Base-by-base conservation (phyloP, 2,113 vertebrate species). In the Nesoenas mayeri region DNA sequence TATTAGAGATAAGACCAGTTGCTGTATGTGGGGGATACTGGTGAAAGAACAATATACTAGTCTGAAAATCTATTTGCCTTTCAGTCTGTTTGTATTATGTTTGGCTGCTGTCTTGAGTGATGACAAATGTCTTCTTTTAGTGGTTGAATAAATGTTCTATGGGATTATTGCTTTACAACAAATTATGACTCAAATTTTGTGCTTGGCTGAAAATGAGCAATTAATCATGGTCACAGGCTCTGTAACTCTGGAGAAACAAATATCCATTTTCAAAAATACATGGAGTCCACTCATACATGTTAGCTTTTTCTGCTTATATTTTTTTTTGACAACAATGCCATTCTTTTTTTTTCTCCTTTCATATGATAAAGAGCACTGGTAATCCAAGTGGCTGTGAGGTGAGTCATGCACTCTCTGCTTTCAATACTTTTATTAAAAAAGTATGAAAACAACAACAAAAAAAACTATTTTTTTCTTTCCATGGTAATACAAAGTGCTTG, bases 201-300 rank as follows among this genome's bases (percentile, higher is more conserved):
- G 53, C 84, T 91, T 75, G 56, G 62, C 36, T 95, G 86, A 84
- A 93, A 94, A 89, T n/a, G 79, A 93, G n/a, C 54, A 81, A 66
- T 96, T 96, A 90, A 77, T 85, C 86, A 58, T 28, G n/a, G 51
- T 78, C 74, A 80, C 31, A 79, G 65, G 36, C 25, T 65, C 40
- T 89, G 62, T 61, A 74, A 65, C n/a, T 69, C 78, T 71, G 29
- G 21, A 74, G 60, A 72, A 89, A 80, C 48, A 89, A 74, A 54
- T 73, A 25, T 82, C 40, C 40, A 7, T 77, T 60, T 34, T 88
- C 57, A 82, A 25, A 72, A 22, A 62, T 48, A 11, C 26, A 57
- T 61, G 13, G 53, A 70, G 22, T 71, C 38, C 90, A 11, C n/a
- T 67, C n/a, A 47, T 47, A 42, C 6, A 7, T 28, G 15, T 50